Base-by-base conservation (phyloP, 2,888 invertebrate species). In the Electrophaes corylata region DNA sequence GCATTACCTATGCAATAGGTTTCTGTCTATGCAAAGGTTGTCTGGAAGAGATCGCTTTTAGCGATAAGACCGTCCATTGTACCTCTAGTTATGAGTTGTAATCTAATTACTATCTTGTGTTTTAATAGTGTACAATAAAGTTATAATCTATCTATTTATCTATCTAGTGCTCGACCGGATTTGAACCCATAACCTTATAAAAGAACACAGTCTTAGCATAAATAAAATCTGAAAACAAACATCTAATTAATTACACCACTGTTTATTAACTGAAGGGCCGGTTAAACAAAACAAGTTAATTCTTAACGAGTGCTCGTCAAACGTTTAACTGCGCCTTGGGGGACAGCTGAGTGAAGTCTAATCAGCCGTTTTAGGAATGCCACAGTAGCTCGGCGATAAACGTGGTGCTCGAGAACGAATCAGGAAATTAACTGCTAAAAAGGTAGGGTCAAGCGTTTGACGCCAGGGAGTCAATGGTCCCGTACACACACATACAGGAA, bases 291-390 rank as follows among this genome's bases (percentile, higher is more conserved):
- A 76, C 77, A 78, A 79, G 76, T 83, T 80, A 81, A 84, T 85
- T 84, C 79, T 80, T 82, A 70, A 83, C 81, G 84, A 83, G 78
- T 67, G 65, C 75, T 78, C 83, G 77, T 84, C 80, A 84, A 85
- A 86, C 79, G 78, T 79, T 84, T 85, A 83, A 87, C 81, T 85
- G 77, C 81, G 72, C 81, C 81, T 79, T 81, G 66, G 73, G 80
- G 79, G 76, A 78, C 75, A 75, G 72, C 76, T 78, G 60, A 62
- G 64, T 51, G 50, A 66, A 66, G 73, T 63, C 81, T 84, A 83
- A 85, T 84, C 84, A 84, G 76, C 76, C 78, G 79, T 79, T 80
- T 78, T 75, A 77, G 72, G 66, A 69, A 71, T 65, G 66, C 57
- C 70, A 70, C 71, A 66, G 70, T 76, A 64, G 74, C 69, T 71